Conservation (phyloP, 2,797 vertebrate species). For the Megalops cyprinoides region DNA sequence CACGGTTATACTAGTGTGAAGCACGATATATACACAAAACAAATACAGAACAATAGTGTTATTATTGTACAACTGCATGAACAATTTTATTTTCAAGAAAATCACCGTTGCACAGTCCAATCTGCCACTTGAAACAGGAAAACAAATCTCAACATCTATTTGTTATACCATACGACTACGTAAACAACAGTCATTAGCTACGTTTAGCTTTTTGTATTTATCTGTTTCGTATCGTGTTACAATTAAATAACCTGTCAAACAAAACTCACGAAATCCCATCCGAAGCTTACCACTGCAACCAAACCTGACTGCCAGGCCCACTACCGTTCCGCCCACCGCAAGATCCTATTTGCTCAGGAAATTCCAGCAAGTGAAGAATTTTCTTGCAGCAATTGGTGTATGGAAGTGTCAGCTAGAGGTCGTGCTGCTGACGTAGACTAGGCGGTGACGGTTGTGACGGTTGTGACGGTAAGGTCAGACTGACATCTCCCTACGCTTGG, state of each 20-base stretch:
- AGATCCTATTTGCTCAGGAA: slow-evolving; percentile 50
- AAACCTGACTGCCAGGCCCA: slow-evolving; percentile 66
- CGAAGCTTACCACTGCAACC: slow-evolving; percentile 70
- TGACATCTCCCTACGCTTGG: slow-evolving; percentile 55
- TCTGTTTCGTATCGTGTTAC: not conserved
- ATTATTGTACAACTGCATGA: slow-evolving; percentile 35
- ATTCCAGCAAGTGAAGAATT: not conserved
- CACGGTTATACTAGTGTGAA: slow-evolving; percentile 18
- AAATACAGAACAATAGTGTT: slow-evolving; percentile 3
- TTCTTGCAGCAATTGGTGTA: slow-evolving; percentile 51
- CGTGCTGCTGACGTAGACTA: slow-evolving; percentile 42
- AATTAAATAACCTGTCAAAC: slow-evolving; percentile 50
- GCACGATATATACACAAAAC: slow-evolving; percentile 10
- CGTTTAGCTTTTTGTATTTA: not conserved
- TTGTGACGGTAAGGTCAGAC: slow-evolving; percentile 45
- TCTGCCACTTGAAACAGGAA: slow-evolving; percentile 63
- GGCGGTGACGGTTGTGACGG: slow-evolving; percentile 53
- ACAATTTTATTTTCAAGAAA: slow-evolving; percentile 48
- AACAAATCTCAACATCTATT: not conserved
- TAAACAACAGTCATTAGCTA: slow-evolving; percentile 17
- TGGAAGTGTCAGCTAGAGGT: slow-evolving; percentile 42
- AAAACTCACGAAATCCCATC: slow-evolving; percentile 69
- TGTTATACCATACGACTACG: not conserved
- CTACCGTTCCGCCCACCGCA: slow-evolving; percentile 46
- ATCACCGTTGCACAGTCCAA: slow-evolving; percentile 72